phyloP scores from a whole-genome alignment of 2,797 vertebrate species.

The Sardinella longiceps region DNA sequence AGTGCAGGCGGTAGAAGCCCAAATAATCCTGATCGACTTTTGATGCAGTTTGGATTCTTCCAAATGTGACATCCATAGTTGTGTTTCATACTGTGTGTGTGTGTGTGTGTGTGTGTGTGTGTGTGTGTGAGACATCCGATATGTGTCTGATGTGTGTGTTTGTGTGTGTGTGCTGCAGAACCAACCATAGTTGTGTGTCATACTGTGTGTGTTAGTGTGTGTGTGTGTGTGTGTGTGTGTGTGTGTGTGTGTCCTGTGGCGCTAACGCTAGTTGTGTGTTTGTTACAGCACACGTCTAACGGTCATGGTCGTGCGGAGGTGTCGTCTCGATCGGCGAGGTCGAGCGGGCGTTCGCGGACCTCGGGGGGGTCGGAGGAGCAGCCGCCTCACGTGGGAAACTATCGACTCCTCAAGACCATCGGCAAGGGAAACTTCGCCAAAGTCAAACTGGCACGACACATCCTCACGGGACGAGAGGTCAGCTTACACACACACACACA shows the following conservation, averaged over 20 bases:
- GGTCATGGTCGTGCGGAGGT: conserved; percentile 85
- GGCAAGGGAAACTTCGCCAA: conserved; percentile 99
- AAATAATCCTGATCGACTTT: too few relatives aligned
- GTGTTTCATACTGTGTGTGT: not conserved
- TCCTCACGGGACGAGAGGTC: conserved; percentile 98
- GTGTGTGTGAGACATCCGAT: too few relatives aligned
- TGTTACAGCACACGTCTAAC: conserved; percentile 83
- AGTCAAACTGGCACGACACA: conserved; percentile 95
- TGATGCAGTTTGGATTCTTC: too few relatives aligned
- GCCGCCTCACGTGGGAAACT: conserved; percentile 94
- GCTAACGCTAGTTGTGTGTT: too few relatives aligned
- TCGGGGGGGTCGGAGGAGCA: conserved; percentile 87
- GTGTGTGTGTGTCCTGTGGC: conserved; percentile 8
- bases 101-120: not conserved
- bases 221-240: conserved; percentile 4
- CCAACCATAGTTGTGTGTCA: too few relatives aligned
- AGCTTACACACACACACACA: conserved; percentile 44
- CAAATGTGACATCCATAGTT: too few relatives aligned
- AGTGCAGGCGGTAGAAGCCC: too few relatives aligned
- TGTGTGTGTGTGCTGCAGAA: not conserved
- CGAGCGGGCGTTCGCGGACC: conserved; percentile 87
- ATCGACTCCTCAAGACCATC: conserved; percentile 96
- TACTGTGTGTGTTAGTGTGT: conserved; percentile 11
- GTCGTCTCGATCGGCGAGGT: conserved; percentile 73
- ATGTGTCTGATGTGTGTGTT: too few relatives aligned